These are phyloP conservation scores for Dryobota labecula DNA, from an alignment of 2,888 invertebrate genomes.

Conservation along the genomic window DNA sequence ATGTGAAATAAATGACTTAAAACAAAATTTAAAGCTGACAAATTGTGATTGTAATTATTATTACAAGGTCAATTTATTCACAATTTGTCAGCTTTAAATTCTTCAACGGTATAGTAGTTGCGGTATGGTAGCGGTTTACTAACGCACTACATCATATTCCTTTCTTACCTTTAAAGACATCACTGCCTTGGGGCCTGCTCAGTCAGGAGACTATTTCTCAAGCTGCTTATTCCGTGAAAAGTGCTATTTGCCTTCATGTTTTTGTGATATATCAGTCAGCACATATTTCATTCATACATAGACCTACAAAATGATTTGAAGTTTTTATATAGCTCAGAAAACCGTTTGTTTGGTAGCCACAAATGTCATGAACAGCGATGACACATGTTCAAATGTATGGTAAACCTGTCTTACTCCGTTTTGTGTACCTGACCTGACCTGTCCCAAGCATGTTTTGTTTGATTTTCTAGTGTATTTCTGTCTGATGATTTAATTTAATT, in stretches of 20 bases:
- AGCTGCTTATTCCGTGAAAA: not conserved
- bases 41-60: no score
- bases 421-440: not conserved
- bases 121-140: no score
- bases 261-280: not conserved
- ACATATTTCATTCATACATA: not conserved
- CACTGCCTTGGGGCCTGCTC: not conserved
- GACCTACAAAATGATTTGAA: not conserved
- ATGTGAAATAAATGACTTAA: no score
- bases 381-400: constrained; percentile 10
- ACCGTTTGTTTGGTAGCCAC: constrained; percentile 1
- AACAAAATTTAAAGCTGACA: no score
- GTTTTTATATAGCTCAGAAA: not conserved
- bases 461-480: not conserved
- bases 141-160: no score
- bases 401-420: not conserved
- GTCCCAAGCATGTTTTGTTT: not conserved
- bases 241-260: no score
- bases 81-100: no score
- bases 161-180: not conserved
- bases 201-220: not conserved
- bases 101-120: no score
- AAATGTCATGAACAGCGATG: constrained; percentile 26
- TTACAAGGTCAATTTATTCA: no score
- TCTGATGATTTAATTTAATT: not conserved